A percentile compares a stretch with the other conserved stretches of the same genome.
Evolutionary conservation across 2,797 vertebrate species (phyloP).

Genomic region (Podarcis lilfordi): DNA sequence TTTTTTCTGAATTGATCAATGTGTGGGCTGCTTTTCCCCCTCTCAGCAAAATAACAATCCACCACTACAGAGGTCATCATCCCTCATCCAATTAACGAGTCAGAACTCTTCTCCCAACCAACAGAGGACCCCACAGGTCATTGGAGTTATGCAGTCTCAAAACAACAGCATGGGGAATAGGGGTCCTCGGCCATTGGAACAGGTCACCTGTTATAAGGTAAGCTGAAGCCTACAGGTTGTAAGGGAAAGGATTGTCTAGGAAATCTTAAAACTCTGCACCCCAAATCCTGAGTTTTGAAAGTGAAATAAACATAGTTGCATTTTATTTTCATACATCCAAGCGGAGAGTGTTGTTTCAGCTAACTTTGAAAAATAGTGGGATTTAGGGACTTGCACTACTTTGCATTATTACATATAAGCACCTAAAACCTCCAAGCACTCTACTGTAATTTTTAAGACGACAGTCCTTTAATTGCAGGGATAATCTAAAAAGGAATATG

Average conservation of each 20-base stretch:
- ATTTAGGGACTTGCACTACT: neutral
- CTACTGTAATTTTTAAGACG: neutral
- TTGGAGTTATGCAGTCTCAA: conserved; percentile 85
- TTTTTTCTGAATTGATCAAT: conserved; percentile 29
- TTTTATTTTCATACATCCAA: neutral
- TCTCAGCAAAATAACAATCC: conserved; percentile 79
- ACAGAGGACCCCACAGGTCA: conserved; percentile 87
- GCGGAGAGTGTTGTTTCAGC: neutral
- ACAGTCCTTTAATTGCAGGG: neutral
- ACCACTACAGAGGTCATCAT: conserved; percentile 84
- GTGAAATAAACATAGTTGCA: too few species aligned
- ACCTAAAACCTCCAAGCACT: neutral
- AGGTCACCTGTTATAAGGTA: conserved; percentile 99
- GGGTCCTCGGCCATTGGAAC: conserved; percentile 93
- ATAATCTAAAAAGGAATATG: neutral
- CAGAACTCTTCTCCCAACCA: conserved; percentile 82
- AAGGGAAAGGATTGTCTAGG: neutral
- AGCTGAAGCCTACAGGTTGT: conserved; percentile 16
- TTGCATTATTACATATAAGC: neutral
- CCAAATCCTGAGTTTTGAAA: neutral
- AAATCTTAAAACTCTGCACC: too few species aligned
- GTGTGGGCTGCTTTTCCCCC: conserved; percentile 41
- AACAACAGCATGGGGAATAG: conserved; percentile 87
- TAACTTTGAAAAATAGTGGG: neutral
- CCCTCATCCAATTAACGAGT: conserved; percentile 89